phyloP scores from a whole-genome alignment of 2,797 vertebrate species.

The Naso thynnoides region DNA sequence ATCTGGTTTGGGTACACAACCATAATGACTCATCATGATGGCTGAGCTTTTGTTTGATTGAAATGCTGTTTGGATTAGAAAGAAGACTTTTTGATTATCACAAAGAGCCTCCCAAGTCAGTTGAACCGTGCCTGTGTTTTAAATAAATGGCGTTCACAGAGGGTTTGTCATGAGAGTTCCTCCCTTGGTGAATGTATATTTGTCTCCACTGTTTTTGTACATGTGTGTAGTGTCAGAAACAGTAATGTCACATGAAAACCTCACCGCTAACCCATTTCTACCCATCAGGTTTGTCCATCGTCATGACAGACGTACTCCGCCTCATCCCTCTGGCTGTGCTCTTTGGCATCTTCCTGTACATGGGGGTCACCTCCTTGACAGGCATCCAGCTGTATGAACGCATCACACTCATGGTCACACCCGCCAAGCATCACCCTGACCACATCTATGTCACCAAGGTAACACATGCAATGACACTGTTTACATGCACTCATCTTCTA shows the following conservation, averaged over 20 bases:
- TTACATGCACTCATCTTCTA: slow-evolving; percentile 13
- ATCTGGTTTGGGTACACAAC: slow-evolving; percentile 31
- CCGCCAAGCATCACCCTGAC: slow-evolving; percentile 97
- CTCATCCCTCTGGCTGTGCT: slow-evolving; percentile 96
- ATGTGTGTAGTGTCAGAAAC: not conserved
- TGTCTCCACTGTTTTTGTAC: slow-evolving; percentile 14
- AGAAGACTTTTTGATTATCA: slow-evolving; percentile 34
- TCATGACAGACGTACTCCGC: slow-evolving; percentile 94
- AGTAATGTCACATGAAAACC: not conserved
- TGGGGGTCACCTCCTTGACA: slow-evolving; percentile 97
- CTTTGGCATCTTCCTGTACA: slow-evolving; percentile 98
- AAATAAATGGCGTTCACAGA: slow-evolving; percentile 33
- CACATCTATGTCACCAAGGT: slow-evolving; percentile 98
- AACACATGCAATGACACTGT: slow-evolving; percentile 15
- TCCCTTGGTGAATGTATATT: slow-evolving; percentile 21
- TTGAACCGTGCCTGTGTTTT: slow-evolving; percentile 25
- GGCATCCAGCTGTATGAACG: slow-evolving; percentile 97
- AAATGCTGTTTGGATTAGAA: slow-evolving; percentile 37
- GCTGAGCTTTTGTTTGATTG: slow-evolving; percentile 49
- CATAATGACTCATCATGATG: slow-evolving; percentile 32
- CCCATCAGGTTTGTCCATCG: slow-evolving; percentile 92
- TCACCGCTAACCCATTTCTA: not conserved
- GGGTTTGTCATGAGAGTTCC: slow-evolving; percentile 23
- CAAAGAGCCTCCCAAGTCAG: slow-evolving; percentile 14
- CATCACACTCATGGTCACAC: slow-evolving; percentile 96